phyloP scores from a whole-genome alignment of 2,113 vertebrate genomes.

The Syrrhaptes paradoxus region DNA sequence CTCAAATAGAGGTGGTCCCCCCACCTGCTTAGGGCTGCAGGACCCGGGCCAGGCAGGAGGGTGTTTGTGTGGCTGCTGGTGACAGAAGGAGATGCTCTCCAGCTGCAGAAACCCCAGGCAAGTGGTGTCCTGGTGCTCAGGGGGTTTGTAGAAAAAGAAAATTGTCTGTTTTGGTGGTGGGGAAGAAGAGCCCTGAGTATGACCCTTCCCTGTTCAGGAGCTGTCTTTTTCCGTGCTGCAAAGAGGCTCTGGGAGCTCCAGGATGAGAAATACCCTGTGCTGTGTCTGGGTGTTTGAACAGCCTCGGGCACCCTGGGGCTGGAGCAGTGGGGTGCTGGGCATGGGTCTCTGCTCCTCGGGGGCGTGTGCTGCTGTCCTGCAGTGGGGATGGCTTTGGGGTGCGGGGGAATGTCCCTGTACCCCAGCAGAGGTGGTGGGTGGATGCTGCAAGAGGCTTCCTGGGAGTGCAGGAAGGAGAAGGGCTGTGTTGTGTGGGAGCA shows the following conservation, averaged over 20 bases:
- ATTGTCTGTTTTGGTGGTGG: accelerated
- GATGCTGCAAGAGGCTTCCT: accelerated
- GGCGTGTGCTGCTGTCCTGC: accelerated
- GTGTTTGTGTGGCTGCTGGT: accelerated
- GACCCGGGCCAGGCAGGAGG: accelerated
- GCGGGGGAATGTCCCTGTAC: accelerated
- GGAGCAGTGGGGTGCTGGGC: accelerated
- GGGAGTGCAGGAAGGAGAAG: accelerated
- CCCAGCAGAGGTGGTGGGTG: accelerated
- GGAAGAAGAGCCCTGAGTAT: accelerated
- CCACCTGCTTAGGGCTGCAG: accelerated
- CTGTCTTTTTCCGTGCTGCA: neutral
- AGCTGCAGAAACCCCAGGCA: neutral
- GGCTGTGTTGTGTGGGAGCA: neutral
- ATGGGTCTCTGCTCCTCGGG: accelerated
- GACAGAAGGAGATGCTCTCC: neutral
- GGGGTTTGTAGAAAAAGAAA: neutral
- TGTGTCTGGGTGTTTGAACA: accelerated
- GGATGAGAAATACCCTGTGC: accelerated
- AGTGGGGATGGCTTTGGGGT: accelerated
- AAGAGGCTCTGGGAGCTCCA: accelerated
- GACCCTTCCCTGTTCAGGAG: neutral
- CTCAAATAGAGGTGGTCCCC: neutral
- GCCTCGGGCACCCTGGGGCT: no score
- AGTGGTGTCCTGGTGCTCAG: accelerated